Percentiles rank a stretch among this genome's conserved stretches.
Evolutionary conservation across 1,140 invertebrate genomes (phyloP).

Genomic region (Contarinia nasturtii): DNA sequence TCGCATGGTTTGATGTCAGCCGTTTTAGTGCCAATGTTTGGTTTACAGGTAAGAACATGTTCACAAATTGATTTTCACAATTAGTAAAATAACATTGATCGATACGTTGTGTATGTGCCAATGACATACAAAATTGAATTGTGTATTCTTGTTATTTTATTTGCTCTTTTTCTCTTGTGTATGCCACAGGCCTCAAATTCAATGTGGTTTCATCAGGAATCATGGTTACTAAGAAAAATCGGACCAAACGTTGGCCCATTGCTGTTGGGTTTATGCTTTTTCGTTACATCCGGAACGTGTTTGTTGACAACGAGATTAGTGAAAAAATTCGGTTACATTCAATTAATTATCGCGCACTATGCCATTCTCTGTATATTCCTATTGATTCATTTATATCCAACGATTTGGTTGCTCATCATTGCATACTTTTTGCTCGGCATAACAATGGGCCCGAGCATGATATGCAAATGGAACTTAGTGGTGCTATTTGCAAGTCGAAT

Average conservation of each 20-base stretch:
- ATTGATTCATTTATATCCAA: constrained; percentile 35
- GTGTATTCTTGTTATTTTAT: no score
- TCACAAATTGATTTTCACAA: neutral
- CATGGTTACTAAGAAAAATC: constrained; percentile 12
- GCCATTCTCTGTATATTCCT: constrained; percentile 32
- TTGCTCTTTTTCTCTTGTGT: neutral
- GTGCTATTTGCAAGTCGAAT: constrained; percentile 36
- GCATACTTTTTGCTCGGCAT: constrained; percentile 35
- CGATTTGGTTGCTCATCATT: constrained; percentile 34
- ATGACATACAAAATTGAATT: no score
- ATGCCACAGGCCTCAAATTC: constrained; percentile 21
- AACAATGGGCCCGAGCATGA: constrained; percentile 28
- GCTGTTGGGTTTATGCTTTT: constrained; percentile 29
- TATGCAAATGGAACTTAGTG: constrained; percentile 33
- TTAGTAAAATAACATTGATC: no score
- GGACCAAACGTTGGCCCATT: constrained; percentile 29
- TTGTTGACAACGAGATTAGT: constrained; percentile 31
- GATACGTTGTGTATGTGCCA: no score
- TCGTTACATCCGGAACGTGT: constrained; percentile 30
- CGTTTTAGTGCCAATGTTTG: constrained; percentile 36
- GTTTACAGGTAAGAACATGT: constrained; percentile 26
- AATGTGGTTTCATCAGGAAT: constrained; percentile 24
- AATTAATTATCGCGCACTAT: constrained; percentile 28
- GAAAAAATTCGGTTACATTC: constrained; percentile 31
- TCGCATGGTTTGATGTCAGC: constrained; percentile 36